These are phyloP conservation scores for Aphodius sticticus DNA, from an alignment of 2,888 invertebrate species.

Conservation along the genomic window DNA sequence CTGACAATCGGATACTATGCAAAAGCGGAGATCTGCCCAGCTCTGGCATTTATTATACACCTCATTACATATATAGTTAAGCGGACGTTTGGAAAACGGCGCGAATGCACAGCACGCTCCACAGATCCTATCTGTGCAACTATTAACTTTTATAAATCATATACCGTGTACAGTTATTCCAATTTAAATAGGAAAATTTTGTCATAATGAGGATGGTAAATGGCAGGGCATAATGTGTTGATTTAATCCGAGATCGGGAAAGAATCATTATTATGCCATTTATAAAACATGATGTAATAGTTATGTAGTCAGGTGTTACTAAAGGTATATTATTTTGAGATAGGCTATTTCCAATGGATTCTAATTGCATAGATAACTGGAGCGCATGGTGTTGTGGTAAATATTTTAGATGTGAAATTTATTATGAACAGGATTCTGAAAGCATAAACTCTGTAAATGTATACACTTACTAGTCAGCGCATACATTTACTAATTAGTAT, in stretches of 20 bases:
- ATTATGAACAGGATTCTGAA: too few relatives aligned
- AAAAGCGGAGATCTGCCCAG: constrained; percentile 4
- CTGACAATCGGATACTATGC: constrained; percentile 23
- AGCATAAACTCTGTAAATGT: too few relatives aligned
- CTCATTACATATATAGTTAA: constrained; percentile 4
- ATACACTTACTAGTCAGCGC: too few relatives aligned
- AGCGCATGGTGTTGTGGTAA: neutral
- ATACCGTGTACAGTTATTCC: neutral
- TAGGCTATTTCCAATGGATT: neutral
- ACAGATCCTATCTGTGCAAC: constrained; percentile 4
- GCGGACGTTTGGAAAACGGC: neutral
- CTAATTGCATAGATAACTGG: neutral
- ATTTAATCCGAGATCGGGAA: neutral
- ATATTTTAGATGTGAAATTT: neutral
- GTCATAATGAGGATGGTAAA: constrained; percentile 4
- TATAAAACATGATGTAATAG: neutral
- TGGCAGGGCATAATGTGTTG: neutral
- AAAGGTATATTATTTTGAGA: neutral
- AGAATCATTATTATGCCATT: neutral
- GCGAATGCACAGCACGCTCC: constrained; percentile 4
- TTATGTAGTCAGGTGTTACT: constrained; percentile 4
- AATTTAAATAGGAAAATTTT: neutral
- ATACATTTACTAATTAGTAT: too few relatives aligned
- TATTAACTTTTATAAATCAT: neutral
- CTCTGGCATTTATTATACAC: neutral